phyloP scores from a whole-genome alignment of 37 sponge, comb jelly and placozoan species.

The Theonella swinhoei region DNA sequence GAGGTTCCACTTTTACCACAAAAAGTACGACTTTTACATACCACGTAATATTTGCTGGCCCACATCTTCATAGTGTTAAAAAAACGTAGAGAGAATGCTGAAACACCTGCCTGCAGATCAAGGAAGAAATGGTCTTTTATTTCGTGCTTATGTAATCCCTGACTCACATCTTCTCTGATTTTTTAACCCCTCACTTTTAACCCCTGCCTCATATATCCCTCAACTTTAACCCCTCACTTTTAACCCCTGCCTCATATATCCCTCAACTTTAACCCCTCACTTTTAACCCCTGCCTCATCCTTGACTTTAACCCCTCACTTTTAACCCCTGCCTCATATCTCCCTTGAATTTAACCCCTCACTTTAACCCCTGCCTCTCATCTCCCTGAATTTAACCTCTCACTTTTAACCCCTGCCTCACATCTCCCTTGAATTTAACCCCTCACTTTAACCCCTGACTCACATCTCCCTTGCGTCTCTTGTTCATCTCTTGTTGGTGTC shows the following conservation, averaged over 20 bases:
- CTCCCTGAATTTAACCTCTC: background rate
- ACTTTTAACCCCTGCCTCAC: background rate
- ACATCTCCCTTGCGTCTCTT: background rate
- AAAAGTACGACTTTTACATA: too few species aligned
- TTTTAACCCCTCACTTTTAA: too few species aligned
- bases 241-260: background rate
- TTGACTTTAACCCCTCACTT: slow-evolving; percentile 2
- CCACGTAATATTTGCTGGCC: slow-evolving; percentile 70
- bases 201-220: too few species aligned
- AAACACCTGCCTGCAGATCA: slow-evolving; percentile 8
- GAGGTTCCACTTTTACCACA: too few species aligned
- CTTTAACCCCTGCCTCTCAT: background rate
- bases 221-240: slow-evolving; percentile 3
- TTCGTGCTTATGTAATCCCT: background rate
- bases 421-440: background rate
- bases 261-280: background rate
- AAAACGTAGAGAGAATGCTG: slow-evolving; percentile 40
- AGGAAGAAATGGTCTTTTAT: background rate
- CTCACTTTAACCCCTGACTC: background rate
- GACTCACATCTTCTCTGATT: background rate
- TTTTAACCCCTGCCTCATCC: background rate
- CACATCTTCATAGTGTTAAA: slow-evolving; percentile 56
- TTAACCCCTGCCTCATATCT: background rate
- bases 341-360: background rate
- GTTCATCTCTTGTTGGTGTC: slow-evolving; percentile 42